Evolutionary conservation across 2,888 invertebrate genomes (phyloP).

Genomic region (Lycia hirtaria): DNA sequence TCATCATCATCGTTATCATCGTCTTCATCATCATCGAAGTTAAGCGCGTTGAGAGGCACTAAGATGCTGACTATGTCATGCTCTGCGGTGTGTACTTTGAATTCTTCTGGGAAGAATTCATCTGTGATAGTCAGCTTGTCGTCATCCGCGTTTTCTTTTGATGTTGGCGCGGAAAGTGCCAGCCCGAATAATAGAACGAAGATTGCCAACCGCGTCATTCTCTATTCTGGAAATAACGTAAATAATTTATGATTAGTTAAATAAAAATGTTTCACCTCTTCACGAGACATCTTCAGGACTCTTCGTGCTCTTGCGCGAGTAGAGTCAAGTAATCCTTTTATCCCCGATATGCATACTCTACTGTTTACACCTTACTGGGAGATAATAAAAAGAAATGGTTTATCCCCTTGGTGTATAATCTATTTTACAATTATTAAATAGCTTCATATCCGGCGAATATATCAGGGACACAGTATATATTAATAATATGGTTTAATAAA

Average conservation of each 20-base stretch:
- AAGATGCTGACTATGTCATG: constrained; percentile 54
- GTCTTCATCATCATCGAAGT: constrained; percentile 30
- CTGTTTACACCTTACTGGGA: too few species aligned
- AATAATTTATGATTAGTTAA: background rate
- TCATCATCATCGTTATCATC: constrained; percentile 23
- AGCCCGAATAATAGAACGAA: constrained; percentile 28
- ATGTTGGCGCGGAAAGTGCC: constrained; percentile 33
- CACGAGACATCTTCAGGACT: too few species aligned
- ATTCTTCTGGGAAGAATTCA: constrained; percentile 26
- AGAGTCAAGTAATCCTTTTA: too few species aligned
- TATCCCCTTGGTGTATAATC: too few species aligned
- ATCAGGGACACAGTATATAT: too few species aligned
- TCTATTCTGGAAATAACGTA: constrained; percentile 35
- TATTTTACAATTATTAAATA: too few species aligned
- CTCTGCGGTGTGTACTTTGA: constrained; percentile 45
- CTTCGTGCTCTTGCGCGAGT: too few species aligned
- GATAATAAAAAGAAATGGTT: too few species aligned
- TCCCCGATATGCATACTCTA: too few species aligned
- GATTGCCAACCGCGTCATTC: constrained; percentile 32
- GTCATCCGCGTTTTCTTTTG: constrained; percentile 20
- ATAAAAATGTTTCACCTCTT: background rate
- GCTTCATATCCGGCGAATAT: too few species aligned
- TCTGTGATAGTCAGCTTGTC: constrained; percentile 13
- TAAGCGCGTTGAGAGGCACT: constrained; percentile 49
- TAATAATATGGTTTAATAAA: too few species aligned